These are phyloP conservation scores for Hydractinia echinata DNA, from an alignment of 30 jellyfish, hydroid and myxozoan genomes.

Conservation along the genomic window DNA sequence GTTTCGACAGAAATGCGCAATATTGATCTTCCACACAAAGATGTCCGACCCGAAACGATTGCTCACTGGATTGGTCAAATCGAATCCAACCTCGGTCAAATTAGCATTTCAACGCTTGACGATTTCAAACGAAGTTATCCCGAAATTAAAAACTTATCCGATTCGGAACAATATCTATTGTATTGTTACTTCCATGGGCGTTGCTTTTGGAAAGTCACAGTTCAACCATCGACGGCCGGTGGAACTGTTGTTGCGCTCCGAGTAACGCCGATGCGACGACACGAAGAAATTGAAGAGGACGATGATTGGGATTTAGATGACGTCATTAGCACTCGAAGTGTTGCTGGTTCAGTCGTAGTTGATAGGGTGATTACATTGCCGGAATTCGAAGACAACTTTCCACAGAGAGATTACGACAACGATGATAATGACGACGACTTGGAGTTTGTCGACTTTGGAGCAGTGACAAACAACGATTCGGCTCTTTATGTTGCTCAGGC, in stretches of 20 bases:
- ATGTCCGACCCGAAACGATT: constrained; percentile 2
- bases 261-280: constrained; percentile 10
- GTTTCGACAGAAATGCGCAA: neutral
- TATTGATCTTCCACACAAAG: constrained; percentile 15
- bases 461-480: neutral
- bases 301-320: neutral
- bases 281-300: neutral
- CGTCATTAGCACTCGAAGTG: neutral
- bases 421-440: constrained; percentile 10
- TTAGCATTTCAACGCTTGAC: neutral
- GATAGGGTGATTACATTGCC: constrained; percentile 13
- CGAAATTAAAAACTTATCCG: neutral
- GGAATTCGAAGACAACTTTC: neutral
- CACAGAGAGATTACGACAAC: neutral
- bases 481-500: neutral
- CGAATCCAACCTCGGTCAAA: constrained; percentile 14
- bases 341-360: neutral
- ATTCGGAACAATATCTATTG: constrained; percentile 12
- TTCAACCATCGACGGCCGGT: constrained; percentile 22
- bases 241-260: constrained; percentile 15
- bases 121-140: constrained; percentile 15
- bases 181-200: constrained; percentile 24
- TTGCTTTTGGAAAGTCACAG: constrained; percentile 20
- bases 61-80: constrained; percentile 20
- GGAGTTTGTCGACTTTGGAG: neutral